Percentiles rank a stretch among this genome's conserved stretches.
Conservation (phyloP, 92 coral and sea anemone species). For the Epizoanthus rinbou region DNA sequence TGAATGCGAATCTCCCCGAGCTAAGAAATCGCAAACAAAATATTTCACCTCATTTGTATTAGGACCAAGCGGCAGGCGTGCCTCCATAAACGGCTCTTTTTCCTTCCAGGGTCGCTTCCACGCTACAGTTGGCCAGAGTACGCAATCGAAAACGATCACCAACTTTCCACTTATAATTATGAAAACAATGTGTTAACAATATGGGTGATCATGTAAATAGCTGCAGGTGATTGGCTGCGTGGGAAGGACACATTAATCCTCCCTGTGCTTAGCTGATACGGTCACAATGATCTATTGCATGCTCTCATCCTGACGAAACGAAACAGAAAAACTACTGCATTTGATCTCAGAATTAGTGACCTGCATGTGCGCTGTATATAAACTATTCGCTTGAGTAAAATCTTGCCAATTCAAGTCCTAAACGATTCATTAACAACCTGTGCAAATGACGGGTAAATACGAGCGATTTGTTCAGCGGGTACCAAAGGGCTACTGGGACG, state of each 20-base stretch:
- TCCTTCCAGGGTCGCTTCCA: background rate
- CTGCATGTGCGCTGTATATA: background rate
- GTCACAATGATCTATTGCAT: constrained; percentile 34
- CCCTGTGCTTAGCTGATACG: constrained; percentile 16
- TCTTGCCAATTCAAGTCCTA: background rate
- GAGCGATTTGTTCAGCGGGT: constrained; percentile 10
- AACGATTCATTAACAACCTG: constrained; percentile 9
- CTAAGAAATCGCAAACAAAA: background rate
- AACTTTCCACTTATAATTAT: background rate
- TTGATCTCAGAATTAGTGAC: background rate
- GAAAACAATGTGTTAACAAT: constrained; percentile 21
- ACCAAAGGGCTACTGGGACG: constrained; percentile 8
- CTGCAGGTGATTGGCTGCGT: constrained; percentile 26
- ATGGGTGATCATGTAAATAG: constrained; percentile 7
- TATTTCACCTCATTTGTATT: constrained; percentile 26
- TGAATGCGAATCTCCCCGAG: background rate
- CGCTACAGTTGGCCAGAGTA: constrained; percentile 11
- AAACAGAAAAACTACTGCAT: background rate
- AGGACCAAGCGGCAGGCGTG: constrained; percentile 28
- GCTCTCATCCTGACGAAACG: background rate
- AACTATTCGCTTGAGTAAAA: background rate
- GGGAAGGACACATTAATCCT: background rate
- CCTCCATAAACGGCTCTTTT: constrained; percentile 42
- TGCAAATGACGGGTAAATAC: constrained; percentile 10
- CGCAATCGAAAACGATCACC: constrained; percentile 1